Evolutionary conservation across 2,797 vertebrate species (phyloP).

Genomic region (Sebastes vulpes): DNA sequence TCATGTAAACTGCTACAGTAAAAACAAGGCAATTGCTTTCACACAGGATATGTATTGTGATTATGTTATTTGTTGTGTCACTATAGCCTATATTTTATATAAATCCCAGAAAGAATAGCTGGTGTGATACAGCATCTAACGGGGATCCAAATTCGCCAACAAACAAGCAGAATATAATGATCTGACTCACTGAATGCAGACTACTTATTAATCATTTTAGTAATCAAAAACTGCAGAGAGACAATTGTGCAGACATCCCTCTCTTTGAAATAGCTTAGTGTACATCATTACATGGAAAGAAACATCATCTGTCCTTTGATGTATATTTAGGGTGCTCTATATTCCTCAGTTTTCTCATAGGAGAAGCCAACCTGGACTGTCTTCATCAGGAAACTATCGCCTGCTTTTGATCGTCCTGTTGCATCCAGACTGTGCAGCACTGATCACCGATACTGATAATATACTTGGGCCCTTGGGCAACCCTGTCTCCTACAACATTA

Average conservation of each 20-base stretch:
- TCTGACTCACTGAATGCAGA: background rate
- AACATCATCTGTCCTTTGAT: background rate
- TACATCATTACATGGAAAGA: background rate
- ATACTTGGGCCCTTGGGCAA: no score
- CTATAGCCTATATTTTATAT: slow-evolving; percentile 2
- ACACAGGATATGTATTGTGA: slow-evolving; percentile 10
- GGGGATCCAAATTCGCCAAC: background rate
- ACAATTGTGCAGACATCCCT: background rate
- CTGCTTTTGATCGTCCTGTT: slow-evolving; percentile 3
- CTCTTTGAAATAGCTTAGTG: slow-evolving; percentile 16
- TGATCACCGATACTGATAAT: background rate
- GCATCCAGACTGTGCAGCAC: background rate
- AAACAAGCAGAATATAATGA: background rate
- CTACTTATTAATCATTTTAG: slow-evolving; percentile 9
- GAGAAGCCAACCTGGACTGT: background rate
- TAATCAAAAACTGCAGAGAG: slow-evolving; percentile 1
- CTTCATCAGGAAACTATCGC: background rate
- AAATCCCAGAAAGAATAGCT: background rate
- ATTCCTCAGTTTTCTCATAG: background rate
- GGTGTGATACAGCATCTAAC: background rate
- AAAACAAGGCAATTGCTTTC: slow-evolving; percentile 22
- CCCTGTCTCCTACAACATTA: no score
- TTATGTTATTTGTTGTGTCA: slow-evolving; percentile 29
- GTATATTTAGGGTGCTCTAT: background rate
- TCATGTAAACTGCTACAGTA: slow-evolving; percentile 9